These are phyloP conservation scores for Charanyca ferruginea DNA, from an alignment of 2,888 invertebrate genomes.

Conservation along the genomic window DNA sequence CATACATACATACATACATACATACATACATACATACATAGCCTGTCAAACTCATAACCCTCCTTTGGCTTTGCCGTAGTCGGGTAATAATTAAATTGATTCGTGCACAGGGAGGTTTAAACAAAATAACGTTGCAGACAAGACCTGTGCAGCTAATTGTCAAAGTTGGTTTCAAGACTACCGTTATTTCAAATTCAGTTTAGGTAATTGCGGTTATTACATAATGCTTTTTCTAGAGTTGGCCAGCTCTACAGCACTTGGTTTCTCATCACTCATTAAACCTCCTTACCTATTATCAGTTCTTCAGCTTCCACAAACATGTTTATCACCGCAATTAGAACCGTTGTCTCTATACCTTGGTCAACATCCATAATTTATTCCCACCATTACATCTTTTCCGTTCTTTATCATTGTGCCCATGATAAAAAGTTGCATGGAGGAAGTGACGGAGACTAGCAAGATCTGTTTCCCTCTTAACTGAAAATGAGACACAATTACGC, in stretches of 20 bases:
- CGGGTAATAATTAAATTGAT: too few species aligned
- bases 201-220: not conserved
- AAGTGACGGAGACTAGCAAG: constrained; percentile 35
- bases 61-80: too few species aligned
- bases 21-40: too few species aligned
- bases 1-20: too few species aligned
- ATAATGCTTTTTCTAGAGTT: too few species aligned
- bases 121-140: too few species aligned
- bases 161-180: too few species aligned
- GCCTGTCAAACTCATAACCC: too few species aligned
- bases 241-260: not conserved
- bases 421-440: constrained; percentile 55
- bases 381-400: constrained; percentile 12
- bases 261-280: not conserved
- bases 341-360: not conserved
- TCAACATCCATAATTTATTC: too few species aligned
- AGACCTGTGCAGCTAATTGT: too few species aligned
- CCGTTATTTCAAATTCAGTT: not conserved
- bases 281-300: too few species aligned
- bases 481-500: constrained; percentile 66
- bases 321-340: constrained; percentile 9
- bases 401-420: constrained; percentile 16
- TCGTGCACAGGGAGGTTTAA: too few species aligned
- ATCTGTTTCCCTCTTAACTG: constrained; percentile 70
- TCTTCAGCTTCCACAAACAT: not conserved